Evolutionary conservation across 1,140 invertebrate genomes (phyloP).

Genomic region (Drosophila auraria): DNA sequence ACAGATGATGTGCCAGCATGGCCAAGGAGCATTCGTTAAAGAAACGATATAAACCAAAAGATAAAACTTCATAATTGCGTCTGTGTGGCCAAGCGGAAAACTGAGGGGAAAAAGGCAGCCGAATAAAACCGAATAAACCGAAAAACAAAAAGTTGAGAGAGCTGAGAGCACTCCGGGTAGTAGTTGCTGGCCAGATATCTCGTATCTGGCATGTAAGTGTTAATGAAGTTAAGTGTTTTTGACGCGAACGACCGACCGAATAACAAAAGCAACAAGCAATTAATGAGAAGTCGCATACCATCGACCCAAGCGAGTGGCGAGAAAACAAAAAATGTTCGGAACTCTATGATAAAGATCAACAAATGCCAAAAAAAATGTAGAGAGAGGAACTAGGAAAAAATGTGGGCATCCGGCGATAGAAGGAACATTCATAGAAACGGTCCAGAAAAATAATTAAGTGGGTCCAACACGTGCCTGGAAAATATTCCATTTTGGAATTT

Average conservation of each 20-base stretch:
- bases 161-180: constrained; percentile 5
- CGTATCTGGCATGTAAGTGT: constrained; percentile 82
- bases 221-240: constrained; percentile 84
- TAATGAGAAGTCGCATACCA: constrained; percentile 78
- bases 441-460: constrained; percentile 4
- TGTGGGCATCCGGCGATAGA: constrained; percentile 5
- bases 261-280: constrained; percentile 70
- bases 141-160: constrained; percentile 49
- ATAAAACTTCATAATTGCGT: constrained; percentile 81
- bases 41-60: constrained; percentile 73
- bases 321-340: constrained; percentile 59
- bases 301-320: constrained; percentile 22
- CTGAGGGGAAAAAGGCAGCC: constrained; percentile 16
- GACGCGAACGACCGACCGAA: constrained; percentile 62
- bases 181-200: constrained; percentile 51
- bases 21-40: constrained; percentile 45
- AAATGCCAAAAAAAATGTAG: constrained; percentile 56
- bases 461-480: not conserved
- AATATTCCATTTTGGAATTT: not conserved
- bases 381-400: constrained; percentile 8
- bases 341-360: constrained; percentile 72
- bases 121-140: constrained; percentile 9
- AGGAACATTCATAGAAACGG: constrained; percentile 4
- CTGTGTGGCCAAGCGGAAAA: constrained; percentile 62
- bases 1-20: constrained; percentile 70